Evolutionary conservation across 2,113 vertebrate genomes (phyloP).

Genomic region (Pollachius pollachius): DNA sequence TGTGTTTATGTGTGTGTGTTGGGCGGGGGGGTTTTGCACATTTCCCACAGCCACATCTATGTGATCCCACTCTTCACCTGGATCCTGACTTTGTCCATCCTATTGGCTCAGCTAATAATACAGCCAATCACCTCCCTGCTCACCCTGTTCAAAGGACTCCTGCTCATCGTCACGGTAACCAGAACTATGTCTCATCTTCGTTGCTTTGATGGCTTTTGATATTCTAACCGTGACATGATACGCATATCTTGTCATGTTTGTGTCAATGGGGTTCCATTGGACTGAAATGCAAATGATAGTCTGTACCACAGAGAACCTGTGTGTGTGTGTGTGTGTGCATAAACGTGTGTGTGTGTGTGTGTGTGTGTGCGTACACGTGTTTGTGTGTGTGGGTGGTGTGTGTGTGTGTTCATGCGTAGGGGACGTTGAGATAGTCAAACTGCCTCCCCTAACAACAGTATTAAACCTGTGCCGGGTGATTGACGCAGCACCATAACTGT

Average conservation of each 20-base stretch:
- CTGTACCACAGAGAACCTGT: neutral
- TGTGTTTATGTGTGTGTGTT: neutral
- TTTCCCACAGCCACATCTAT: conserved; percentile 59
- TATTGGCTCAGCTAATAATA: conserved; percentile 65
- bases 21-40: too few species aligned
- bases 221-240: neutral
- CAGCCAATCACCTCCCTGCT: conserved; percentile 72
- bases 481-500: conserved; percentile 15
- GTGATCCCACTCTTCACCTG: conserved; percentile 73
- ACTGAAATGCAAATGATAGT: too few species aligned
- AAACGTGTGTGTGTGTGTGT: neutral
- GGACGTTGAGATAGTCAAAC: neutral
- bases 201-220: neutral
- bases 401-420: neutral
- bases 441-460: conserved; percentile 15
- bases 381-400: too few species aligned
- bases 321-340: neutral
- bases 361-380: neutral
- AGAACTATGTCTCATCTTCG: neutral
- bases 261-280: neutral
- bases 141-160: conserved; percentile 68
- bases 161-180: conserved; percentile 73
- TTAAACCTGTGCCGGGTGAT: conserved; percentile 5
- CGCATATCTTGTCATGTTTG: neutral
- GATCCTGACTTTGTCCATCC: conserved; percentile 62